phyloP scores from a whole-genome alignment of 2,888 invertebrate species.

The Oscheius onirici region DNA sequence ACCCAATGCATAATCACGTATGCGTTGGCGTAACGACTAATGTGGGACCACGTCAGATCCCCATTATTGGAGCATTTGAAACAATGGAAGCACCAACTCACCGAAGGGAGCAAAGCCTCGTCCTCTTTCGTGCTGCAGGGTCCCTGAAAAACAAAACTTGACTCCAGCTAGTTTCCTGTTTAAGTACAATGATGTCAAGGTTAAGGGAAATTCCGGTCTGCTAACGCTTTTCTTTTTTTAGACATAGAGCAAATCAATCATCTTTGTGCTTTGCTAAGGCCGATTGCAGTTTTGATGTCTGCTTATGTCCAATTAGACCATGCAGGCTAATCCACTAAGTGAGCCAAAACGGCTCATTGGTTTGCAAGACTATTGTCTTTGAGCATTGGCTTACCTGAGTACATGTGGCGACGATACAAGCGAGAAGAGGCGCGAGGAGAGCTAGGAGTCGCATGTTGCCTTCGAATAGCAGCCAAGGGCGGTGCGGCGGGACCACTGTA shows the following conservation, averaged over 20 bases:
- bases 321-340: not conserved
- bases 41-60: constrained; percentile 13
- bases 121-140: not conserved
- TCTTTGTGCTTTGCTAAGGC: too few species aligned
- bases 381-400: not conserved
- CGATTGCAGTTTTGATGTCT: not conserved
- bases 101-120: constrained; percentile 7
- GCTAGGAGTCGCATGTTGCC: constrained; percentile 25
- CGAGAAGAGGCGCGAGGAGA: constrained; percentile 9
- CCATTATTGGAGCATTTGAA: constrained; percentile 20
- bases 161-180: too few species aligned
- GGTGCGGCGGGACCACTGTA: constrained; percentile 30
- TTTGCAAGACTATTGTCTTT: not conserved
- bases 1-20: constrained; percentile 1
- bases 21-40: constrained; percentile 24
- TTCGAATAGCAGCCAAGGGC: constrained; percentile 31
- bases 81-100: constrained; percentile 3
- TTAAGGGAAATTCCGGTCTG: too few species aligned
- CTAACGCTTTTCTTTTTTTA: too few species aligned
- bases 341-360: not conserved
- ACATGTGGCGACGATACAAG: constrained; percentile 16
- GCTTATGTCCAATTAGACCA: not conserved
- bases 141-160: not conserved
- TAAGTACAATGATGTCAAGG: too few species aligned
- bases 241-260: too few species aligned